These are phyloP conservation scores for Oscheius myriophilus DNA, from an alignment of 2,888 invertebrate species.

Conservation along the genomic window DNA sequence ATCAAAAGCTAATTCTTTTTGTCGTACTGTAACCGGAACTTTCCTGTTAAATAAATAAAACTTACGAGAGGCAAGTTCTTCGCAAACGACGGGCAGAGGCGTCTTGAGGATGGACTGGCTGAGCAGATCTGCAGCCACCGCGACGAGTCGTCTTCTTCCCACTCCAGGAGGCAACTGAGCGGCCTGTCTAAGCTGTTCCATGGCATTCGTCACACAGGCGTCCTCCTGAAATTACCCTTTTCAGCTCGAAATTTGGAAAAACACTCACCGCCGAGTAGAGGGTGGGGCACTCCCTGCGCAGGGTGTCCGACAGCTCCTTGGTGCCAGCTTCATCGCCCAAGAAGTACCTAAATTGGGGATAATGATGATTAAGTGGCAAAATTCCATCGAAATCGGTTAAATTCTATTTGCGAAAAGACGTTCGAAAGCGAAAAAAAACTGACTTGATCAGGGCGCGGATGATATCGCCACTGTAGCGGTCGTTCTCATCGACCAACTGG, in stretches of 20 bases:
- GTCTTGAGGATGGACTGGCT: constrained; percentile 60
- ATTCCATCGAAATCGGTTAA: too few species aligned
- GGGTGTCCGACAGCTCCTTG: constrained; percentile 85
- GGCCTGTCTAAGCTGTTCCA: constrained; percentile 58
- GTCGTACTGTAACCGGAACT: too few species aligned
- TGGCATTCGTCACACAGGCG: constrained; percentile 54
- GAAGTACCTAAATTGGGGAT: constrained; percentile 79
- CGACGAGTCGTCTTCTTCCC: constrained; percentile 41
- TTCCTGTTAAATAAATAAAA: neutral
- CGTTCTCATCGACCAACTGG: constrained; percentile 50
- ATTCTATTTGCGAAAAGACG: too few species aligned
- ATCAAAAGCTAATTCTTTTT: too few species aligned
- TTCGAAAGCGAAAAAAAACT: constrained; percentile 6
- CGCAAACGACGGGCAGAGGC: constrained; percentile 46
- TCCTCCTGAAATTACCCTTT: constrained; percentile 41
- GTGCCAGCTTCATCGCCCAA: constrained; percentile 93
- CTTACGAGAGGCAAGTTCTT: constrained; percentile 35
- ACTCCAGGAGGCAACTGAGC: constrained; percentile 37
- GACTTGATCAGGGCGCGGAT: constrained; percentile 57
- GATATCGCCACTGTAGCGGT: constrained; percentile 45
- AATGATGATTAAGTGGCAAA: neutral
- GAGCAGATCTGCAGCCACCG: constrained; percentile 52
- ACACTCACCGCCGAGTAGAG: constrained; percentile 75
- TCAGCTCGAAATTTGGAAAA: constrained; percentile 74
- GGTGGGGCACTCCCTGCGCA: constrained; percentile 90